Conservation (phyloP, 1,140 invertebrate genomes). For the Drosophila watanabei region DNA sequence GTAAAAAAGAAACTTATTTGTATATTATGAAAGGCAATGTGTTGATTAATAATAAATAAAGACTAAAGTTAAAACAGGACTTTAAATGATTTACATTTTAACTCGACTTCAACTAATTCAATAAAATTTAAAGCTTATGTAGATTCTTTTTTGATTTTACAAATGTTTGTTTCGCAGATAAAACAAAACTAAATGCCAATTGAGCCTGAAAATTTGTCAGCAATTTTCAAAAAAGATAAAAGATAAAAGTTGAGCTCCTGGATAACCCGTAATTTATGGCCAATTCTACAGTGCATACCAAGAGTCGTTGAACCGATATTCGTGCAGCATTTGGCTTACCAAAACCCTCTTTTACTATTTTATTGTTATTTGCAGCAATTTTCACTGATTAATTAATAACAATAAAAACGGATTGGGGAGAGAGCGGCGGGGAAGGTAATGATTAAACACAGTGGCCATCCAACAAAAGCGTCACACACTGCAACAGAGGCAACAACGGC, state of each 20-base stretch:
- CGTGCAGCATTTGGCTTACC: slow-evolving; percentile 26
- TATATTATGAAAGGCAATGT: no score
- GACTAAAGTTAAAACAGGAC: background rate
- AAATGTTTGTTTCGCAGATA: slow-evolving; percentile 1
- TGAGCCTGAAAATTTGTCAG: slow-evolving; percentile 18
- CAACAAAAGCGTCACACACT: slow-evolving; percentile 50
- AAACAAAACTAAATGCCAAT: slow-evolving; percentile 15
- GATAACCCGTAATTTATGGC: slow-evolving; percentile 36
- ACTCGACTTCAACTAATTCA: background rate
- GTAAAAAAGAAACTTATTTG: background rate
- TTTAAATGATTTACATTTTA: slow-evolving; percentile 6
- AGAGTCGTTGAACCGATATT: slow-evolving; percentile 35
- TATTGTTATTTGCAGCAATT: slow-evolving; percentile 56
- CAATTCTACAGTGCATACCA: slow-evolving; percentile 30
- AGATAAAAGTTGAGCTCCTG: slow-evolving; percentile 22
- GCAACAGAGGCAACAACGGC: slow-evolving; percentile 39
- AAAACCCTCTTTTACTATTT: slow-evolving; percentile 23
- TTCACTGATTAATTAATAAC: slow-evolving; percentile 82
- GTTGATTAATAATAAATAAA: background rate
- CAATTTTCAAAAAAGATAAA: slow-evolving; percentile 11
- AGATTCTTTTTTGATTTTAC: background rate
- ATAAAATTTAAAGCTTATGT: background rate
- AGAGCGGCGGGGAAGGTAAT: slow-evolving; percentile 55
- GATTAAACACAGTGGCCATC: slow-evolving; percentile 68
- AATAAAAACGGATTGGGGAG: slow-evolving; percentile 66